Evolutionary conservation across 2,113 vertebrate genomes (phyloP), one percentile per base, ranked within the genome.

Genomic region (Verasper variegatus): DNA sequence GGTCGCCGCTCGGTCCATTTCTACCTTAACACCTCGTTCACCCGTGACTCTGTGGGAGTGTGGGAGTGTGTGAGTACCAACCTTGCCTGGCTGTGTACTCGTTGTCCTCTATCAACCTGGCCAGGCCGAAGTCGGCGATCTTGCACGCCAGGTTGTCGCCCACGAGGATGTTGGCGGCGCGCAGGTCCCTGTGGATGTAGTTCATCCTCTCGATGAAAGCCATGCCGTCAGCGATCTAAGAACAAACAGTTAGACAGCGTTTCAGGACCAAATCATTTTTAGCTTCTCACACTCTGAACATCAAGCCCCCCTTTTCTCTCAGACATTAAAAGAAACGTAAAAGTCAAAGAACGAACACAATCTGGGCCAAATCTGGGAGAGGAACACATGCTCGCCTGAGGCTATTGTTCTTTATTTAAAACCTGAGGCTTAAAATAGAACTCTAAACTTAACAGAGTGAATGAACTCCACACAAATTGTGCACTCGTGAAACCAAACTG

Each of bases 131-230:
- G 90, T 98, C 97, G 49, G 97, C 97, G 88, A 98, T 98, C 95
- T 98, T 98, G 89, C 97, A 98, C 72, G 96, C 97, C 85, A 98
- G 95, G 92, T 97, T 98, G 90, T 98, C 97, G 58, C 96, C 96
- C 54, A 98, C 97, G 42, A 98, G 96, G 74, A 98, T 98, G 90
- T 98, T 98, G 83, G 97, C 97, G 54, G 97, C 97, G 5, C 97
- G 95, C 87, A 98, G 96, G 87, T 98, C 97, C 90, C 97, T 94
- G 89, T 98, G 97, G 91, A 98, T 98, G 94, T 98, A 98, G 93
- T 98, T 98, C 97, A 98, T 98, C 94, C 97, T 96, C 95, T 98
- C 97, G 88, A 98, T 98, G 92, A 98, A 98, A 11, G 97, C 97
- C 97, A 98, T 98, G 49, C 97, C 97, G 86, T 98, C 97, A 40